phyloP scores from a whole-genome alignment of 2,888 invertebrate genomes.

The Caenorhabditis uteleia region DNA sequence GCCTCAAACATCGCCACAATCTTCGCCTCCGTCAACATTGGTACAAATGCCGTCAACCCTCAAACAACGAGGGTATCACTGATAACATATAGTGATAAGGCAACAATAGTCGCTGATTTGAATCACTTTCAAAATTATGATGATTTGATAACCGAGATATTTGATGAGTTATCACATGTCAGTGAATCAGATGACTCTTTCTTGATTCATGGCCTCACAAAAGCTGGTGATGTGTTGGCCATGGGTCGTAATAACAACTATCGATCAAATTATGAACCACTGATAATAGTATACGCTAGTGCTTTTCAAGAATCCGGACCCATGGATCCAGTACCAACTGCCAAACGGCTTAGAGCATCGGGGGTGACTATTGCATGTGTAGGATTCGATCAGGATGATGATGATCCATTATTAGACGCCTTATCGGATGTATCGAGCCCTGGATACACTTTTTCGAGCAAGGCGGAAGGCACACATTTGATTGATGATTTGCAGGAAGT shows the following conservation, averaged over 20 bases:
- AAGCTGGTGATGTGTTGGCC: slow-evolving; percentile 11
- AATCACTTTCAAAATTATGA: slow-evolving; percentile 10
- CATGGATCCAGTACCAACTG: slow-evolving; percentile 17
- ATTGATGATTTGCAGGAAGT: too few relatives aligned
- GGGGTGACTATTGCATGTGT: slow-evolving; percentile 25
- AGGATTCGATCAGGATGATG: slow-evolving; percentile 24
- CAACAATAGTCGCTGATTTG: slow-evolving; percentile 7
- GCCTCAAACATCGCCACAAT: too few relatives aligned
- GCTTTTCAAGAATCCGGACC: slow-evolving; percentile 17
- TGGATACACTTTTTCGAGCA: too few relatives aligned
- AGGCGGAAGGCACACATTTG: too few relatives aligned
- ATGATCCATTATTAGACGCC: too few relatives aligned
- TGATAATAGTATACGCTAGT: slow-evolving; percentile 27
- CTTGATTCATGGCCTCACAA: slow-evolving; percentile 16
- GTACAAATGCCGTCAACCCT: too few relatives aligned
- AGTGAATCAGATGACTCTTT: slow-evolving; percentile 3
- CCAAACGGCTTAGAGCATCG: slow-evolving; percentile 16
- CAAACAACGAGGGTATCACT: slow-evolving; percentile 17
- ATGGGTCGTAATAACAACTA: neutral
- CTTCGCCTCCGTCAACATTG: too few relatives aligned
- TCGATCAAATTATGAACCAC: slow-evolving; percentile 14
- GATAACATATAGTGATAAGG: slow-evolving; percentile 13
- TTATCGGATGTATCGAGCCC: too few relatives aligned
- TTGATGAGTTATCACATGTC: too few relatives aligned
- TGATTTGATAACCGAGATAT: slow-evolving; percentile 13